phyloP scores from a whole-genome alignment of 2,797 vertebrate genomes.

The Enteromius mattozi region DNA sequence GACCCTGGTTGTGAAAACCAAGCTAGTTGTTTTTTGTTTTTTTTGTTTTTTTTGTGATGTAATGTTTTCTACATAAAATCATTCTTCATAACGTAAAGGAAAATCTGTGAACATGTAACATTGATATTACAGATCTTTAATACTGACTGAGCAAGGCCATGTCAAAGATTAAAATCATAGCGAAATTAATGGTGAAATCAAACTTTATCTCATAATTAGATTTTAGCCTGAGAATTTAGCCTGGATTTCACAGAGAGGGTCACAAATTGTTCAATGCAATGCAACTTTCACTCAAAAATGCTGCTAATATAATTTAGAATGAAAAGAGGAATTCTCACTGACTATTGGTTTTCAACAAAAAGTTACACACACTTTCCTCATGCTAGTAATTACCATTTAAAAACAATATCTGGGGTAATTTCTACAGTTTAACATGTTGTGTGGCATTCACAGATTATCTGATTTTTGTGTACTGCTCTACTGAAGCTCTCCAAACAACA shows the following conservation, averaged over 20 bases:
- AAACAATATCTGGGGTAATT: background rate
- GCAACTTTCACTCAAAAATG: background rate
- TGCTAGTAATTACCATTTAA: background rate
- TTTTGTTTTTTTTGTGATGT: too few relatives aligned
- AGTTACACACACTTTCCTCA: background rate
- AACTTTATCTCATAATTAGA: background rate
- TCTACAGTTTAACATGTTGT: constrained; percentile 1
- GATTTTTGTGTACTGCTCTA: background rate
- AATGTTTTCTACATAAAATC: background rate
- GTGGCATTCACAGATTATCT: background rate
- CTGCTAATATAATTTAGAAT: background rate
- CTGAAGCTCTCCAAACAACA: constrained; percentile 5
- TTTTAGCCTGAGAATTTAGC: background rate
- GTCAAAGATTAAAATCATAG: background rate
- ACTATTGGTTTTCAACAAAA: background rate
- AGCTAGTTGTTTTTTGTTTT: too few relatives aligned
- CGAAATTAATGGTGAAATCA: background rate
- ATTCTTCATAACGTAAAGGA: background rate
- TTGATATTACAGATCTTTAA: background rate
- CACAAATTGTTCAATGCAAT: background rate
- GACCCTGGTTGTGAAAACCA: background rate
- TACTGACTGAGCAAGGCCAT: background rate
- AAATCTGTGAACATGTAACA: background rate
- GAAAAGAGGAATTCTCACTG: background rate
- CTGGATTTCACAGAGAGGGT: background rate